A percentile compares a stretch with the other conserved stretches of the same genome.
phyloP scores from a whole-genome alignment of 2,888 invertebrate species.

The Palloptera scutellata region DNA sequence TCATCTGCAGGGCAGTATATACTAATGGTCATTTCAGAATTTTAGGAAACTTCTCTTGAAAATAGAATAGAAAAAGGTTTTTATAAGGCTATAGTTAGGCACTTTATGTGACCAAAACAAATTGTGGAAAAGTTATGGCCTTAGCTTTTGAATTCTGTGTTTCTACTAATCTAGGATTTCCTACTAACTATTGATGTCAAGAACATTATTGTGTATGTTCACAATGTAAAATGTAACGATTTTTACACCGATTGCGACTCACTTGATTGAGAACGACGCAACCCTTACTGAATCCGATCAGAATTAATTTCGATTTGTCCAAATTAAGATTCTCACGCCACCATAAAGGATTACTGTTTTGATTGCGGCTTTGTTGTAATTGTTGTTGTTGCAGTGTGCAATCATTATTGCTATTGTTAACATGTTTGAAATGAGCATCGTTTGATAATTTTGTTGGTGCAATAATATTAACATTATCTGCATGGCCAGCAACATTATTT shows the following conservation, averaged over 20 bases:
- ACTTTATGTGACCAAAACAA: no score
- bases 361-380: slow-evolving; percentile 43
- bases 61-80: no score
- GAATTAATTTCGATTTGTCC: slow-evolving; percentile 69
- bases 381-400: slow-evolving; percentile 36
- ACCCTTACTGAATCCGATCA: slow-evolving; percentile 92
- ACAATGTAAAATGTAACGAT: slow-evolving; percentile 45
- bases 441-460: slow-evolving; percentile 41
- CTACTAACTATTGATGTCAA: background rate
- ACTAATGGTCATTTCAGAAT: no score
- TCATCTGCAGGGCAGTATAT: no score
- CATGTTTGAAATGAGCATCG: slow-evolving; percentile 43
- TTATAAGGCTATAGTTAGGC: no score
- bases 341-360: slow-evolving; percentile 66
- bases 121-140: background rate
- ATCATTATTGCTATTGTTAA: slow-evolving; percentile 44
- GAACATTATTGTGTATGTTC: background rate
- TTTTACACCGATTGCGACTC: slow-evolving; percentile 62
- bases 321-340: slow-evolving; percentile 70
- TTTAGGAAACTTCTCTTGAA: no score
- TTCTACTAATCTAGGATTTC: background rate
- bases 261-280: slow-evolving; percentile 88
- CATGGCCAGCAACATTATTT: slow-evolving; percentile 13
- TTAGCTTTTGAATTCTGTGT: background rate
- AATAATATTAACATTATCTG: slow-evolving; percentile 21